A percentile compares a stretch with the other conserved stretches of the same genome.
Evolutionary conservation across 2,888 invertebrate genomes (phyloP).

Genomic region (Pandemis cinnamomeana): DNA sequence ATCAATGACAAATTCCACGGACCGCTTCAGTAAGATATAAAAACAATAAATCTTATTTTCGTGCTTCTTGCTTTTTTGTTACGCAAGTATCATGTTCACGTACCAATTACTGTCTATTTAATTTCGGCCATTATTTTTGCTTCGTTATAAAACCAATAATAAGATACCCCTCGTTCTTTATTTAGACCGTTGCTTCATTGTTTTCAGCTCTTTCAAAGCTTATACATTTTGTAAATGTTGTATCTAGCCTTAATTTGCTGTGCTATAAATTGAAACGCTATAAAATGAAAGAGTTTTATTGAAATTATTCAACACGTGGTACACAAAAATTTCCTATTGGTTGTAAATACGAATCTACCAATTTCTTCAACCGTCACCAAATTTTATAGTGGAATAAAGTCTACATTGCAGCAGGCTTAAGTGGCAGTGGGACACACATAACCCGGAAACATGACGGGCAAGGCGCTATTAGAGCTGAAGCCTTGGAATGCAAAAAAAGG

Average conservation of each 20-base stretch:
- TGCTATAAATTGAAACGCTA: not conserved
- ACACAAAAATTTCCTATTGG: too few relatives aligned
- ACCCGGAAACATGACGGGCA: too few relatives aligned
- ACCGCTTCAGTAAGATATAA: not conserved
- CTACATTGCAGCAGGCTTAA: too few relatives aligned
- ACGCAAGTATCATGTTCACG: not conserved
- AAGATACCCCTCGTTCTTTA: not conserved
- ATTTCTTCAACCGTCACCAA: too few relatives aligned
- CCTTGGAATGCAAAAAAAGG: too few relatives aligned
- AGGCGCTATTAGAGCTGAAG: too few relatives aligned
- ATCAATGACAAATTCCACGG: too few relatives aligned
- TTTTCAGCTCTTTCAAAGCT: not conserved
- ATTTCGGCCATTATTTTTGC: conserved; percentile 12
- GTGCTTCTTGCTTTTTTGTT: not conserved
- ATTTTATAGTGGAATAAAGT: too few relatives aligned
- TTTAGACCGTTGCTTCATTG: not conserved
- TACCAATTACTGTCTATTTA: conserved; percentile 5
- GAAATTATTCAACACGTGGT: not conserved
- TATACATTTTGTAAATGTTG: not conserved
- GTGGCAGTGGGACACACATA: too few relatives aligned
- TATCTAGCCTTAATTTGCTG: not conserved
- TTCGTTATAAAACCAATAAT: not conserved
- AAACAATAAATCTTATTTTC: not conserved
- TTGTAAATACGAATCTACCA: too few relatives aligned
- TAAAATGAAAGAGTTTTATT: too few relatives aligned